Percentiles rank a stretch among this genome's conserved stretches.
phyloP scores from a whole-genome alignment of 2,888 invertebrate genomes.

The Drosophila anceps region DNA sequence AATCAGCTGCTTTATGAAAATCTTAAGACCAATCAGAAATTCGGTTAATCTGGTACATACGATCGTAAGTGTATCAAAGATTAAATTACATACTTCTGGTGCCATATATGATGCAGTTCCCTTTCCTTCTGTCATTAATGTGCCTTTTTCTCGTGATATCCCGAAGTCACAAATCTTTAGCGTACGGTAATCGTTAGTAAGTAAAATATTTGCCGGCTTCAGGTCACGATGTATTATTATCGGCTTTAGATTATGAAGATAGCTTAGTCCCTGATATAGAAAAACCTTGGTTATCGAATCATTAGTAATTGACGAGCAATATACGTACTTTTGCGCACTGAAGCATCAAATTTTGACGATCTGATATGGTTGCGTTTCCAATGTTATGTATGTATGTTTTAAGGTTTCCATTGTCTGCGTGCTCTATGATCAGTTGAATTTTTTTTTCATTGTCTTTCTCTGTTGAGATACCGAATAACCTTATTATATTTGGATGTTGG shows the following conservation, averaged over 20 bases:
- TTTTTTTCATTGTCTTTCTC: too few species aligned
- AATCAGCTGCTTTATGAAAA: too few species aligned
- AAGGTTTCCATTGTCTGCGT: background rate
- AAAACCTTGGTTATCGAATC: background rate
- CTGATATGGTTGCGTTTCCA: too few species aligned
- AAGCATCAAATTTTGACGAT: constrained; percentile 1
- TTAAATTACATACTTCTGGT: constrained; percentile 46
- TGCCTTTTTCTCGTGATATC: background rate
- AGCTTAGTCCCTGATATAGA: constrained; percentile 32
- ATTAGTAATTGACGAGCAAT: too few species aligned
- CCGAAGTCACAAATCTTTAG: constrained; percentile 63
- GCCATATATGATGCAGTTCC: constrained; percentile 48
- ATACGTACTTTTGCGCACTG: background rate
- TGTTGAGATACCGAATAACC: background rate
- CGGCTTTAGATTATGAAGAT: constrained; percentile 33
- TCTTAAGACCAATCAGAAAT: too few species aligned
- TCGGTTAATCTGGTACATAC: too few species aligned
- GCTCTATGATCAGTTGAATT: background rate
- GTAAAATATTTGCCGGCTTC: constrained; percentile 39
- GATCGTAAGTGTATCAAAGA: too few species aligned
- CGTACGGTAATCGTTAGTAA: background rate
- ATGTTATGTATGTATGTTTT: accelerated
- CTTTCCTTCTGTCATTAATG: background rate
- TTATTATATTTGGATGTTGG: constrained; percentile 4
- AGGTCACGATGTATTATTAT: constrained; percentile 52